Evolutionary conservation across 2,113 vertebrate genomes (phyloP), one percentile per base, ranked within the genome.

Genomic region (Bombycilla garrulus): DNA sequence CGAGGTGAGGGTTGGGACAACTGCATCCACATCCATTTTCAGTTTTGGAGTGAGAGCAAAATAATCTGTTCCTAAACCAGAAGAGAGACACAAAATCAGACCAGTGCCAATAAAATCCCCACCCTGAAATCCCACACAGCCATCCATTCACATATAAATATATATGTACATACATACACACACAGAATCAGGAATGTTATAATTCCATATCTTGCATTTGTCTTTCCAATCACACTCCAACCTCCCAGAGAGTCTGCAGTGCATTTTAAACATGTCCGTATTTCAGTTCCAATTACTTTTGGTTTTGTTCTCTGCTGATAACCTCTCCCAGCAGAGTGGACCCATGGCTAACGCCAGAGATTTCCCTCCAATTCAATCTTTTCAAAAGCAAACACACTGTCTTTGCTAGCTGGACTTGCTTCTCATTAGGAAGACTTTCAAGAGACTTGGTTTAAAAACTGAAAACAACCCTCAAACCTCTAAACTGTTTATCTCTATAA

Each of bases 251-350:
- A 92, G 70, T 61, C 81, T 42, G 42, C 2, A 10, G 57, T 69
- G 66, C 89, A 76, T 95, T 93, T 93, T 91, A 92, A 95, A 87
- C 54, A 50, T 0, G 15, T 72, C 73, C 2, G 0, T 72, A 87
- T 91, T 92, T 93, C 93, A 94, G 89, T 88, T 92, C 61, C 91
- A 92, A 95, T 93, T 95, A 93, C 86, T 94, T 87, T 15, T 61
- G 65, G 70, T 79, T 95, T 95, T 92, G 81, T 93, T 91, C 94
- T 85, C 64, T 3, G 20, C 87, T 69, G 89, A 95, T 92, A 96
- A 96, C 89, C 78, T 73, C 74, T 91, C 94, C 91, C 89, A 81
- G 84, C 70, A 92, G 89, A 95, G 64, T 13, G 3, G 69, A 94
- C 77, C 33, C 38, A 33, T 10, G 56, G 60, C 94, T 86, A 92